Evolutionary conservation across 2,113 vertebrate species (phyloP), one percentile per base, ranked within the genome.

Genomic region (Embiotoca jacksoni): DNA sequence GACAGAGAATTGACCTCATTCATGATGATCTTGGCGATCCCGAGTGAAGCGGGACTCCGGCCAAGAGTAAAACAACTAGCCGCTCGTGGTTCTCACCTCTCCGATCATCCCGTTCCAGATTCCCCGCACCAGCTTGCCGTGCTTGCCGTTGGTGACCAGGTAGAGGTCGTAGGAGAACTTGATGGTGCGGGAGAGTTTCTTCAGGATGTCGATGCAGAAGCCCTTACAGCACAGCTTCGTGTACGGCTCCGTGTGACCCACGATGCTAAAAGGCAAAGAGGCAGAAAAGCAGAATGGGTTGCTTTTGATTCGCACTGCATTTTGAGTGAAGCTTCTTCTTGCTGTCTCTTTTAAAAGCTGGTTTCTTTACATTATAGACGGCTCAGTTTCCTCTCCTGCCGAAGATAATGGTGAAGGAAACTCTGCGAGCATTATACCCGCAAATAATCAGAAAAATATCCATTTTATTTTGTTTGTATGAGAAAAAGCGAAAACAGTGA

Each of bases 71-170:
- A 23, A 23, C 23, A 23, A 52, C 3, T 0, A 16, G 0, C 37
- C n/a, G 50, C 14, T 23, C 14, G 16, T 16, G 0, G 11, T 31
- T 37, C 93, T 77, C 91, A 99, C 98, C 98, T 99, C 98, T 79
- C 98, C 98, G 8, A 99, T 99, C 98, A 99, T 99, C 68, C 98
- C 98, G 0, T 99, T 99, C 98, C 98, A 99, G 46, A 97, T 96
- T 6, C 98, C 98, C 0, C 96, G 96, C 55, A 99, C 97, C 0
- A 97, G 94, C 92, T 99, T 99, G 65, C 98, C 98, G 0, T 99
- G 98, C 58, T 99, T 99, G 76, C 98, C 98, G 0, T 99, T 99
- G 92, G 98, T 99, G 86, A 99, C 98, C 84, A 99, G 94, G 92
- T 99, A 99, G 83, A 99, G 96, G 89, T 99, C 97, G 0, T 99